Base-by-base conservation (phyloP, 2,888 invertebrate species). In the Acrobasis suavella region DNA sequence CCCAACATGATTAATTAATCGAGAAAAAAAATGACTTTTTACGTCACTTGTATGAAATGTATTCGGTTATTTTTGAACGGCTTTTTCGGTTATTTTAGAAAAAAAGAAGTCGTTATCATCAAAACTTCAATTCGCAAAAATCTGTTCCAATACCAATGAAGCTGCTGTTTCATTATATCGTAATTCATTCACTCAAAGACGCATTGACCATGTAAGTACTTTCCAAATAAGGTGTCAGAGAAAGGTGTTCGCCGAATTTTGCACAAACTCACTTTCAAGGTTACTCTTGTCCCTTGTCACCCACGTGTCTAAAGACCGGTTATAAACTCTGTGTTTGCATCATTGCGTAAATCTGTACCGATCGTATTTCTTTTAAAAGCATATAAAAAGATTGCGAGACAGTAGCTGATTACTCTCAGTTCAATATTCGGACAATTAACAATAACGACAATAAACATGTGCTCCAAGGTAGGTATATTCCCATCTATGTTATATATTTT, bases 241-340 rank as follows among this genome's bases (percentile, higher is more conserved):
- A 60, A 60, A 60, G 60, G 39, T 39, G 32, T 37, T 38, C 38
- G 32, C 15, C 15, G 10, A 60, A 60, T 51, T 51, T 39, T n/a
- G 50, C 60, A 16, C 16, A 16, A 17, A 15, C 16, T 32, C 3
- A 50, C 37, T 59, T 50, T 51, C 60, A 60, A 60, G 60, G 60
- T 60, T 39, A 42, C 60, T 42, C 38, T 51, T 16, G 50, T 46
- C 15, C 16, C 32, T 37, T 37, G 50, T 51, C 39, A 42, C 38
- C 60, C 51, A 60, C 59, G 59, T 60, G 50, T 37, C 37, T 14
- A 22, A n/a, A 12, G n/a, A 60, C 60, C 39, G 39, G 52, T 60
- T 60, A 22, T 17, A 9, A 16, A 17, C 6, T 32, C 49, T 42
- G 12, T 51, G 50, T 60, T 60, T 51, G 42, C 39, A 39, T 42